Conservation (phyloP, 2,797 vertebrate species). For the Furcifer pardalis region DNA sequence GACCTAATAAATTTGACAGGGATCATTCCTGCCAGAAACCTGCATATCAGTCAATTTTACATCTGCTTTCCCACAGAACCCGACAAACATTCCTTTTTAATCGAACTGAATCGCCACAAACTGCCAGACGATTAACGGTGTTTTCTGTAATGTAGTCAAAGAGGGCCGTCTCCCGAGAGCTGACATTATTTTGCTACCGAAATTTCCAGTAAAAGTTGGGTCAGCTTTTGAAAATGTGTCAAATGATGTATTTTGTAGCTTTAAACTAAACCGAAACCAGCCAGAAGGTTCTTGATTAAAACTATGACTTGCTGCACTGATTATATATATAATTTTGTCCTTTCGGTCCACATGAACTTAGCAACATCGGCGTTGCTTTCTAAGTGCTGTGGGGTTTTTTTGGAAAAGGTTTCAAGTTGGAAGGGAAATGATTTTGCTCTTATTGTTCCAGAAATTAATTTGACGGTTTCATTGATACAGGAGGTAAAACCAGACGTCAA, state of each 20-base stretch:
- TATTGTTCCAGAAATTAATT: background rate
- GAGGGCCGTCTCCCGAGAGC: constrained; percentile 55
- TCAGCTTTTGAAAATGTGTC: constrained; percentile 66
- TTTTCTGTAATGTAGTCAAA: constrained; percentile 58
- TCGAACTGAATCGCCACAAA: constrained; percentile 45
- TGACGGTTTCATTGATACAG: background rate
- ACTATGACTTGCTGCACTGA: constrained; percentile 60
- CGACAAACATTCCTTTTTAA: constrained; percentile 46
- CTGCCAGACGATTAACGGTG: constrained; percentile 68
- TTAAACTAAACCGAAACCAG: constrained; percentile 70
- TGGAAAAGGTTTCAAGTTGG: background rate
- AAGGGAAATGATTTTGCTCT: background rate
- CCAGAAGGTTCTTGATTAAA: constrained; percentile 65
- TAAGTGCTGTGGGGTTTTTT: constrained; percentile 51
- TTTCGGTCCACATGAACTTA: constrained; percentile 54
- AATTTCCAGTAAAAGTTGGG: constrained; percentile 72
- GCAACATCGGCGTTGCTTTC: constrained; percentile 47
- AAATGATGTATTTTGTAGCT: constrained; percentile 73
- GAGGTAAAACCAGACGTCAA: background rate
- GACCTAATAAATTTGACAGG: constrained; percentile 38
- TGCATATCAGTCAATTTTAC: constrained; percentile 50
- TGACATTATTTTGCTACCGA: constrained; percentile 71
- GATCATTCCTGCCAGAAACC: constrained; percentile 55
- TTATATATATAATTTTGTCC: constrained; percentile 28
- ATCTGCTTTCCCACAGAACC: constrained; percentile 59